Evolutionary conservation across 2,113 vertebrate species (phyloP).

Genomic region (Lonchura striata): DNA sequence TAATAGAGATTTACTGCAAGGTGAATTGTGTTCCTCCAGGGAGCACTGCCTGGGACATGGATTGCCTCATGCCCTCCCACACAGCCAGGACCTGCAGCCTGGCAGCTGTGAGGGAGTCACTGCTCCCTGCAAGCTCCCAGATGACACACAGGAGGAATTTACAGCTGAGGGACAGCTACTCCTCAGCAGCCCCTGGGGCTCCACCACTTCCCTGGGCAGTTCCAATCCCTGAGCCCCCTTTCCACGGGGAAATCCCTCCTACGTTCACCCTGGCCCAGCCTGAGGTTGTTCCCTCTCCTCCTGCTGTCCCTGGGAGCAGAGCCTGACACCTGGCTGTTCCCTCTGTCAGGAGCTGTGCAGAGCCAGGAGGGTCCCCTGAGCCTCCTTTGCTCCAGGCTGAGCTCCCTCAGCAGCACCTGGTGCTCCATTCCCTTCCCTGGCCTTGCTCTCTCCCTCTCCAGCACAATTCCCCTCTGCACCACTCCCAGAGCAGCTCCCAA

Average conservation of each 20-base stretch:
- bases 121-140: background rate
- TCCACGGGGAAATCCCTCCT: background rate
- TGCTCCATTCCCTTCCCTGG: background rate
- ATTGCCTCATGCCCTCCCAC: too few species aligned
- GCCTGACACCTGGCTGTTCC: fast-evolving
- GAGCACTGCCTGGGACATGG: fast-evolving
- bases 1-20: background rate
- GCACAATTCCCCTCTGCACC: background rate
- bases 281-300: fast-evolving
- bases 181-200: background rate
- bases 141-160: background rate
- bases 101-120: background rate
- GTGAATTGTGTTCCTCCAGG: background rate
- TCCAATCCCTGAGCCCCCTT: background rate
- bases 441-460: fast-evolving
- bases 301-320: background rate
- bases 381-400: background rate
- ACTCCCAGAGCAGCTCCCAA: background rate
- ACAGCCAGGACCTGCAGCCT: background rate
- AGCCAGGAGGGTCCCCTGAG: fast-evolving
- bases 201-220: background rate
- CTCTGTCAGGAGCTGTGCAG: background rate
- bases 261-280: background rate
- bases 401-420: background rate
- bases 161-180: background rate